Evolutionary conservation across 2,113 vertebrate genomes (phyloP).

Genomic region (Upupa epops): DNA sequence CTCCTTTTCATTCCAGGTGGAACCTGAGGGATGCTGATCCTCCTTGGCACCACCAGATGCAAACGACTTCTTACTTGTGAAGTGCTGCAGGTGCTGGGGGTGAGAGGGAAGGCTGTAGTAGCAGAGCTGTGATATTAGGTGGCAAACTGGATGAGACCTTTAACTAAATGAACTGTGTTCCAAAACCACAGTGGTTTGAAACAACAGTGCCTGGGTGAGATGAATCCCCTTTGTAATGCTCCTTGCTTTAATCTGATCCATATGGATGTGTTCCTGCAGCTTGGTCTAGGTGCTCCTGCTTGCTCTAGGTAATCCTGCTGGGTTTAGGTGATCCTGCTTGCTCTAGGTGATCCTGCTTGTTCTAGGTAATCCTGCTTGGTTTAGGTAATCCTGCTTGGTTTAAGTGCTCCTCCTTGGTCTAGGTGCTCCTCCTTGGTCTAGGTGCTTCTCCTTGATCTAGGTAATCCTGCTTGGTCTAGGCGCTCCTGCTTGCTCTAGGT

Average conservation of each 20-base stretch:
- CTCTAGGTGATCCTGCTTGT: no score
- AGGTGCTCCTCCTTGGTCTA: no score
- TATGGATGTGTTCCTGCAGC: no score
- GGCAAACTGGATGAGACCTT: constrained; percentile 56
- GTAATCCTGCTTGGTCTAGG: no score
- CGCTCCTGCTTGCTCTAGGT: no score
- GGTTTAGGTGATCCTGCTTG: no score
- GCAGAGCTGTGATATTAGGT: constrained; percentile 12
- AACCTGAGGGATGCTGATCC: not conserved
- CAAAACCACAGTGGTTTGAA: not conserved
- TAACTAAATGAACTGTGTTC: constrained; percentile 13
- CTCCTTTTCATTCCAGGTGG: not conserved
- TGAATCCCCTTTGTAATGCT: constrained; percentile 16
- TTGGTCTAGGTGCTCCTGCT: no score
- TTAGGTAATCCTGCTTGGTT: no score
- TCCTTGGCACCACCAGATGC: not conserved
- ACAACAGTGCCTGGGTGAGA: not conserved
- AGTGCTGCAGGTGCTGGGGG: constrained; percentile 39
- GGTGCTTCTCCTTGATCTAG: no score
- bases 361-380: no score
- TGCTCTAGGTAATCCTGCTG: no score
- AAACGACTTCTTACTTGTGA: not conserved
- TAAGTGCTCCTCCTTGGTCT: no score
- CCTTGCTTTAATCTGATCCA: constrained; percentile 53
- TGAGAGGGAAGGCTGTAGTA: constrained; percentile 16